Conservation (phyloP, 2,113 vertebrate species). For the Percopsis transmontana region DNA sequence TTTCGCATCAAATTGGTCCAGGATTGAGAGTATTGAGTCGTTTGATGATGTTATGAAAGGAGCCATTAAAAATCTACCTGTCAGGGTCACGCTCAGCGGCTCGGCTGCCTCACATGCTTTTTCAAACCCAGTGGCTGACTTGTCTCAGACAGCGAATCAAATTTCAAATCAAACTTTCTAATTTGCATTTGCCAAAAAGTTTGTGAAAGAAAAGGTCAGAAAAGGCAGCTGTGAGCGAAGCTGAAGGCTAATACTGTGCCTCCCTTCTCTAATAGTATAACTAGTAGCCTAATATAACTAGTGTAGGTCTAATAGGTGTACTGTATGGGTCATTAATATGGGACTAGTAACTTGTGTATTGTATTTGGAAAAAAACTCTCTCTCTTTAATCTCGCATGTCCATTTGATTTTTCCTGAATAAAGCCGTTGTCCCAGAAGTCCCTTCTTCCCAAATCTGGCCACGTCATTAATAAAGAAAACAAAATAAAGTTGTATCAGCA, state of each 20-base stretch:
- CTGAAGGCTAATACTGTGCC: background rate
- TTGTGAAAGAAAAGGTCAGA: constrained; percentile 45
- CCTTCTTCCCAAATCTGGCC: too few species aligned
- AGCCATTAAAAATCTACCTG: constrained; percentile 68
- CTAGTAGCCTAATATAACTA: too few species aligned
- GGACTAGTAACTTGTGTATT: too few species aligned
- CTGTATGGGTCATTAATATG: too few species aligned
- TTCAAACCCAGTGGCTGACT: constrained; percentile 32
- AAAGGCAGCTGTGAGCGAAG: background rate
- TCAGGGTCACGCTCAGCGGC: constrained; percentile 57
- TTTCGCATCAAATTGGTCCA: constrained; percentile 66
- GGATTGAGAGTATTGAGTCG: constrained; percentile 61
- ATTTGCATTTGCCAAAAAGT: constrained; percentile 58
- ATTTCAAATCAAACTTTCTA: constrained; percentile 66
- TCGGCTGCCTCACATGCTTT: constrained; percentile 48
- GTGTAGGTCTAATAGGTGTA: too few species aligned
- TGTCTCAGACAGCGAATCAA: constrained; percentile 60
- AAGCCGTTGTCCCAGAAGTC: too few species aligned
- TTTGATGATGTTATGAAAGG: constrained; percentile 73
- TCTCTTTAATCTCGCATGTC: too few species aligned
- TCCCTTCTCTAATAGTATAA: background rate
- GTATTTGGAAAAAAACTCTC: too few species aligned
- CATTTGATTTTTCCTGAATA: too few species aligned
- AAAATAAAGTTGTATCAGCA: background rate
- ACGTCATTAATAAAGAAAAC: too few species aligned